A percentile compares a stretch with the other conserved stretches of the same genome.
Evolutionary conservation across 2,113 vertebrate species (phyloP).

Genomic region (Chitala chitala): DNA sequence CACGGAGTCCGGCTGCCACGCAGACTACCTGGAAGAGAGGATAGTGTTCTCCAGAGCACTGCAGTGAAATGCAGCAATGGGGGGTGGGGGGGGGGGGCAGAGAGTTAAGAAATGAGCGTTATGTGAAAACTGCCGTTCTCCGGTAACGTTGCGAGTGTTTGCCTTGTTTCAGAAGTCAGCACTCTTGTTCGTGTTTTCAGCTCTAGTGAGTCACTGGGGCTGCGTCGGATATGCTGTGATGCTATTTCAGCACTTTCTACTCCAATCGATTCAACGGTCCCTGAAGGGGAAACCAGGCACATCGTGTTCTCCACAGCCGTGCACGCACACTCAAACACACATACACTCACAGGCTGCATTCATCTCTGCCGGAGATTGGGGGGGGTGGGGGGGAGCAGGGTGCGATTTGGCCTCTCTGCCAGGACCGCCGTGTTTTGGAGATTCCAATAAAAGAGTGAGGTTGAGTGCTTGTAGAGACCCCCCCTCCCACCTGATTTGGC

Average conservation of each 20-base stretch:
- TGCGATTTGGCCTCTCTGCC: too few relatives aligned
- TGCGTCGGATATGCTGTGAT: constrained; percentile 46
- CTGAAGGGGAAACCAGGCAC: constrained; percentile 60
- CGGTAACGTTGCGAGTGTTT: constrained; percentile 41
- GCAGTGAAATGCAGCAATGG: constrained; percentile 23
- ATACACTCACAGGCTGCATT: background rate
- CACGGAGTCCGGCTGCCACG: background rate
- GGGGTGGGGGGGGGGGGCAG: background rate
- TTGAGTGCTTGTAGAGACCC: background rate
- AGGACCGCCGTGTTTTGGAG: background rate
- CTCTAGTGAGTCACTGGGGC: constrained; percentile 61
- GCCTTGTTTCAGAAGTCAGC: constrained; percentile 67
- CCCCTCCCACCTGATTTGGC: background rate
- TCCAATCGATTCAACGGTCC: constrained; percentile 65
- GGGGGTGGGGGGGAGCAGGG: background rate
- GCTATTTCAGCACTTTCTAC: constrained; percentile 70
- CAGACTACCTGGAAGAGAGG: background rate
- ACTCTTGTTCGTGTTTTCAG: constrained; percentile 68
- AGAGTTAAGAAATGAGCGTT: background rate
- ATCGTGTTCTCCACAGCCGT: constrained; percentile 45
- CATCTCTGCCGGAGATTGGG: background rate
- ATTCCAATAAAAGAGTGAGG: background rate
- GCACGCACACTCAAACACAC: constrained; percentile 27
- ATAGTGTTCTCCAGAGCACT: background rate
- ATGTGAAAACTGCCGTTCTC: constrained; percentile 16